Conservation (phyloP, 35 echinoderm and acorn worm species). For the Holothuria glaberrima region DNA sequence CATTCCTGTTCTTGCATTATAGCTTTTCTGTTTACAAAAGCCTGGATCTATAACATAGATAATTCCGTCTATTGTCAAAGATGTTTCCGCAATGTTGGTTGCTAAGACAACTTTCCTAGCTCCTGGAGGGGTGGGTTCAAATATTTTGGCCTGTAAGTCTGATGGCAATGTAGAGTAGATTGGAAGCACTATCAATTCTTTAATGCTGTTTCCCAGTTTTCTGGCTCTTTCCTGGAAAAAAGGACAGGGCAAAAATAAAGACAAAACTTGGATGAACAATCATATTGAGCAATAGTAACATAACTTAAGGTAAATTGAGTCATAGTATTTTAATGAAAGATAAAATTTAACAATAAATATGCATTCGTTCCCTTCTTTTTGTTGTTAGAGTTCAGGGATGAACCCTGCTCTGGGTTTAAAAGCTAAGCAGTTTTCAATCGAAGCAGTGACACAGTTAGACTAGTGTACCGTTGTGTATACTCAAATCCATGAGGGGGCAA, state of each 20-base stretch:
- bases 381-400: too few relatives aligned
- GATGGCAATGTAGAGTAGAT: slow-evolving; percentile 96
- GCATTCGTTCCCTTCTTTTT: too few relatives aligned
- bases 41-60: slow-evolving; percentile 93
- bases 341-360: too few relatives aligned
- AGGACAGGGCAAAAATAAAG: neutral
- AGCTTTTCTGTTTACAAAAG: slow-evolving; percentile 98
- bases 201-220: slow-evolving; percentile 88
- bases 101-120: slow-evolving; percentile 91
- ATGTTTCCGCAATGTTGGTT: slow-evolving; percentile 97
- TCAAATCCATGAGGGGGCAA: too few relatives aligned
- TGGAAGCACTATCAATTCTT: slow-evolving; percentile 90
- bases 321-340: too few relatives aligned
- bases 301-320: too few relatives aligned
- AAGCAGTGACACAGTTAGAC: too few relatives aligned
- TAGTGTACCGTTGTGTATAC: too few relatives aligned
- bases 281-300: too few relatives aligned
- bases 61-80: slow-evolving; percentile 94
- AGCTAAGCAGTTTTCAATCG: too few relatives aligned
- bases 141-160: slow-evolving; percentile 94
- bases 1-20: slow-evolving; percentile 98
- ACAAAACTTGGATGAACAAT: too few relatives aligned
- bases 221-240: slow-evolving; percentile 77
- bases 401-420: too few relatives aligned
- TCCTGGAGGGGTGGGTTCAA: slow-evolving; percentile 91